phyloP scores from a whole-genome alignment of 2,888 invertebrate genomes.

The Nephrotoma appendiculata region DNA sequence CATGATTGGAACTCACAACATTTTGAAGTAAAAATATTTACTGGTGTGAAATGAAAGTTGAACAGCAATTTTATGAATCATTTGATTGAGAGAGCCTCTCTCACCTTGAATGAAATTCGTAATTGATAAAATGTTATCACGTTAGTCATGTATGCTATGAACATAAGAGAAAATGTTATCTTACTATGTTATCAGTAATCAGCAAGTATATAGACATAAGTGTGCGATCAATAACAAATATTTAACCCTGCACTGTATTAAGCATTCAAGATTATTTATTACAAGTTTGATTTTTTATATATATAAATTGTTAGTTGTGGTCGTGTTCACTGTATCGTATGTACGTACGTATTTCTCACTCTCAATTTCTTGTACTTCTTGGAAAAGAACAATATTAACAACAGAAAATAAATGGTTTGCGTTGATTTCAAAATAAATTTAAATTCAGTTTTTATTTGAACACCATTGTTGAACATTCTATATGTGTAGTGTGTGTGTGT shows the following conservation, averaged over 20 bases:
- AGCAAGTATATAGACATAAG: too few species aligned
- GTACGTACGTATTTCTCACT: not conserved
- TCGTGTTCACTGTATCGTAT: not conserved
- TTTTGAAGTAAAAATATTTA: too few species aligned
- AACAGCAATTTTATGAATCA: too few species aligned
- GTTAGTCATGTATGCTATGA: too few species aligned
- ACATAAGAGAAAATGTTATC: too few species aligned
- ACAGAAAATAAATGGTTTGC: not conserved
- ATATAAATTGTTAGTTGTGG: not conserved
- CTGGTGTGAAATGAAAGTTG: too few species aligned
- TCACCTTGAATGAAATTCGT: too few species aligned
- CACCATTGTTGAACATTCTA: not conserved
- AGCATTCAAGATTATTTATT: not conserved
- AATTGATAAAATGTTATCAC: too few species aligned
- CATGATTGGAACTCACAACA: too few species aligned
- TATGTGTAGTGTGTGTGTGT: not conserved
- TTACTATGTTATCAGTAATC: too few species aligned
- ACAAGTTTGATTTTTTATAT: not conserved
- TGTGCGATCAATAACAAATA: too few species aligned
- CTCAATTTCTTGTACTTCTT: not conserved
- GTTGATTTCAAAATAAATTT: not conserved
- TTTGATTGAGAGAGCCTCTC: too few species aligned
- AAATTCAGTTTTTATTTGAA: not conserved
- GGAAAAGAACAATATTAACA: not conserved
- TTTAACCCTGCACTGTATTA: not conserved